phyloP scores from a whole-genome alignment of 2,888 invertebrate genomes.

The Campoletis raptor region DNA sequence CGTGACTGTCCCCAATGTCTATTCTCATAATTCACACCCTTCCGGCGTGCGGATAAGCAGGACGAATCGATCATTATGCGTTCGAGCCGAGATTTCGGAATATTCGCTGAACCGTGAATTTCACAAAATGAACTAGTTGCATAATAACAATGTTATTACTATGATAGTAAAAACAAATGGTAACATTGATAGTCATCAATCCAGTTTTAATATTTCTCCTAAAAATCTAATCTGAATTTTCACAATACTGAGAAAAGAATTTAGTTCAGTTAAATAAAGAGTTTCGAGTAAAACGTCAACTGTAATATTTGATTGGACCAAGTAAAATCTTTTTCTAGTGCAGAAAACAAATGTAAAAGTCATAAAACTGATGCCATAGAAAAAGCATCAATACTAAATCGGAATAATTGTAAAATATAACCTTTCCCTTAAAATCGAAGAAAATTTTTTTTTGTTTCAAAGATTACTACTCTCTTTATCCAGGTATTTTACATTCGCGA shows the following conservation, averaged over 20 bases:
- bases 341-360: neutral
- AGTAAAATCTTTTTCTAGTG: too few species aligned
- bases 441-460: neutral
- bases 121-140: constrained; percentile 29
- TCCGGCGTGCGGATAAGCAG: constrained; percentile 63
- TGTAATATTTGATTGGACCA: too few species aligned
- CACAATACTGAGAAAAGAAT: too few species aligned
- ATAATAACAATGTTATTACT: constrained; percentile 19
- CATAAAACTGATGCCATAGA: neutral
- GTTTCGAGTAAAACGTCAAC: too few species aligned
- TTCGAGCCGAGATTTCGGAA: constrained; percentile 52
- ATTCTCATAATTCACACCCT: constrained; percentile 59
- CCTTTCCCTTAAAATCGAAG: neutral
- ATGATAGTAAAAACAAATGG: neutral
- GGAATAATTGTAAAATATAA: neutral
- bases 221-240: too few species aligned
- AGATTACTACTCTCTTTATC: neutral
- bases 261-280: neutral
- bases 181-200: neutral
- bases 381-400: neutral
- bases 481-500: neutral
- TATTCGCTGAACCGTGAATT: constrained; percentile 53
- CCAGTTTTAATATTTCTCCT: too few species aligned
- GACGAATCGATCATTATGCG: constrained; percentile 55
- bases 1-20: constrained; percentile 15